A percentile compares a stretch with the other conserved stretches of the same genome.
phyloP scores from a whole-genome alignment of 2,797 vertebrate genomes.

The Tenualosa thibaudeaui region DNA sequence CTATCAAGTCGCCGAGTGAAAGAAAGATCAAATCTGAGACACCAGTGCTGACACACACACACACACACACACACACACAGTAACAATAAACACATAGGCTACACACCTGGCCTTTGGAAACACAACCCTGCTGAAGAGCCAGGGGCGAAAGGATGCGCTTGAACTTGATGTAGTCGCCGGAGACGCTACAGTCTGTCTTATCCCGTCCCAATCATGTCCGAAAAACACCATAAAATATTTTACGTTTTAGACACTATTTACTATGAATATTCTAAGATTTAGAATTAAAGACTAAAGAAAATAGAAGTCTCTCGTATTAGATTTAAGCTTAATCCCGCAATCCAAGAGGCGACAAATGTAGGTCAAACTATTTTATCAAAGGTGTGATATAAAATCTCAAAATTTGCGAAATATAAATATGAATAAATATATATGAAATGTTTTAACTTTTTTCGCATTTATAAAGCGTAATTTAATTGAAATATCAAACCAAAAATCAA shows the following conservation, averaged over 20 bases:
- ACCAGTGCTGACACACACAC: background rate
- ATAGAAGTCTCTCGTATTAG: background rate
- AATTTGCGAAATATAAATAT: background rate
- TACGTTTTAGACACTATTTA: background rate
- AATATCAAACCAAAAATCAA: background rate
- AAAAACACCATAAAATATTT: background rate
- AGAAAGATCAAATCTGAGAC: background rate
- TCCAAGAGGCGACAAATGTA: background rate
- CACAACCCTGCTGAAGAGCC: background rate
- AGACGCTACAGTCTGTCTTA: background rate
- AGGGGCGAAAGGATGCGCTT: background rate
- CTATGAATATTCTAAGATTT: background rate
- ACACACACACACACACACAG: background rate
- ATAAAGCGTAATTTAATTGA: background rate
- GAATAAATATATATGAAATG: background rate
- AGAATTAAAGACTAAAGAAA: background rate
- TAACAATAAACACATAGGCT: background rate
- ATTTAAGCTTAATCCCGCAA: background rate
- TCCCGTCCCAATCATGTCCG: background rate
- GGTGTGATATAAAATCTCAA: background rate
- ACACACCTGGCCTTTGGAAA: background rate
- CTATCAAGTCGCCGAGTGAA: background rate
- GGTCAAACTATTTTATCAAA: background rate
- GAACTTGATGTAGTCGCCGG: background rate
- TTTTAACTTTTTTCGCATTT: background rate